A percentile compares a stretch with the other conserved stretches of the same genome.
Conservation (phyloP, 2,888 invertebrate genomes). For the Drosophila eohydei region DNA sequence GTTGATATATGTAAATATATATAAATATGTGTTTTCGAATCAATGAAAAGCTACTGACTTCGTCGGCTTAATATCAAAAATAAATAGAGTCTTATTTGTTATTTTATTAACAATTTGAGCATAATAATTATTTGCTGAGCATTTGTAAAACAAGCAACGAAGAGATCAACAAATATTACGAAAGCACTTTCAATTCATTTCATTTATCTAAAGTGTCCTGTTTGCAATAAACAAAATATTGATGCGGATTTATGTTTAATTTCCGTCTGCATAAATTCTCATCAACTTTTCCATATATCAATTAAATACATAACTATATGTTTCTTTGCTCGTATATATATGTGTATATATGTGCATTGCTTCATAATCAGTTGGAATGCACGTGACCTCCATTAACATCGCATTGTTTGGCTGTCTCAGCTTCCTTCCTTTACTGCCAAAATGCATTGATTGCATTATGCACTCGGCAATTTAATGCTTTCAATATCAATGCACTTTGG, state of each 20-base stretch:
- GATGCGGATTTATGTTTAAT: slow-evolving; percentile 34
- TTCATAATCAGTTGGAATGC: slow-evolving; percentile 38
- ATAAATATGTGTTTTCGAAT: too few species aligned
- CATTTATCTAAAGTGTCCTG: background rate
- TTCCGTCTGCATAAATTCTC: slow-evolving; percentile 28
- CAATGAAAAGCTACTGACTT: background rate
- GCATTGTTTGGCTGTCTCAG: slow-evolving; percentile 47
- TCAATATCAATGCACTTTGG: slow-evolving; percentile 58
- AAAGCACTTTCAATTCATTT: background rate
- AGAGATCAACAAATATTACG: slow-evolving; percentile 6
- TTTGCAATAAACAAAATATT: background rate
- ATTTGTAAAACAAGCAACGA: background rate
- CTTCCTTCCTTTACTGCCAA: slow-evolving; percentile 19
- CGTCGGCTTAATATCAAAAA: background rate
- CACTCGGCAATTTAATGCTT: slow-evolving; percentile 60
- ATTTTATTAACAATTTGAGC: background rate
- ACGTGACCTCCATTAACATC: slow-evolving; percentile 61
- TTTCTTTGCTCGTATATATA: background rate
- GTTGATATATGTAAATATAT: too few species aligned
- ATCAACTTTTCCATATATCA: slow-evolving; percentile 1
- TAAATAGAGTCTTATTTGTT: background rate
- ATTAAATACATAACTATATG: background rate
- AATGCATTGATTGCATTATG: slow-evolving; percentile 57
- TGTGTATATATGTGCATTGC: background rate
- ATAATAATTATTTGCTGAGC: background rate